Percentiles rank a stretch among this genome's conserved stretches.
Conservation (phyloP, 2,888 invertebrate species). For the Brassicogethes aeneus region DNA sequence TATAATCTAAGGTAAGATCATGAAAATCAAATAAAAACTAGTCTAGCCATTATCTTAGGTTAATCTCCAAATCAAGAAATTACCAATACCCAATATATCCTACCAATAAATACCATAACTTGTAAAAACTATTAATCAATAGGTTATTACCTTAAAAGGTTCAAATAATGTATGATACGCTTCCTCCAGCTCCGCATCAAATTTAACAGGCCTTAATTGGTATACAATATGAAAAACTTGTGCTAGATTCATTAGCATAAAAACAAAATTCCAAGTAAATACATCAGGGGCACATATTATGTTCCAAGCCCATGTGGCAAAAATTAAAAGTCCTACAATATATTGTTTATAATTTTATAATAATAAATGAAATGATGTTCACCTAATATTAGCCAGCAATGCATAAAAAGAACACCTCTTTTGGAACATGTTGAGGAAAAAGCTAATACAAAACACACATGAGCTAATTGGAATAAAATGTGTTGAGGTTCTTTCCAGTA, state of each 20-base stretch:
- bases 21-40: no score
- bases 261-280: constrained; percentile 81
- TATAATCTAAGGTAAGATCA: no score
- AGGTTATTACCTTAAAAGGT: constrained; percentile 62
- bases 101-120: no score
- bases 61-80: no score
- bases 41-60: no score
- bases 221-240: constrained; percentile 75
- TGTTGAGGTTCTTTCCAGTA: constrained; percentile 70
- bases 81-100: no score
- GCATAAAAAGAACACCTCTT: constrained; percentile 75
- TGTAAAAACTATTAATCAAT: no score
- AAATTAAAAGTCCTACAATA: constrained; percentile 61
- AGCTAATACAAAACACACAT: constrained; percentile 69
- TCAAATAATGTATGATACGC: constrained; percentile 70
- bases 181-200: constrained; percentile 75
- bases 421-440: constrained; percentile 71
- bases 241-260: constrained; percentile 69
- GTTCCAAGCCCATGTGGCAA: constrained; percentile 86
- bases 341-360: constrained; percentile 3
- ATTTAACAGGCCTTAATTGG: constrained; percentile 73
- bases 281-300: constrained; percentile 80
- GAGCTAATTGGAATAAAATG: constrained; percentile 64
- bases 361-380: constrained; percentile 36
- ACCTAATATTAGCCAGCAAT: constrained; percentile 71